These are phyloP conservation scores for Hylyphantes graminicola DNA, from an alignment of 1,140 invertebrate species.

Conservation along the genomic window DNA sequence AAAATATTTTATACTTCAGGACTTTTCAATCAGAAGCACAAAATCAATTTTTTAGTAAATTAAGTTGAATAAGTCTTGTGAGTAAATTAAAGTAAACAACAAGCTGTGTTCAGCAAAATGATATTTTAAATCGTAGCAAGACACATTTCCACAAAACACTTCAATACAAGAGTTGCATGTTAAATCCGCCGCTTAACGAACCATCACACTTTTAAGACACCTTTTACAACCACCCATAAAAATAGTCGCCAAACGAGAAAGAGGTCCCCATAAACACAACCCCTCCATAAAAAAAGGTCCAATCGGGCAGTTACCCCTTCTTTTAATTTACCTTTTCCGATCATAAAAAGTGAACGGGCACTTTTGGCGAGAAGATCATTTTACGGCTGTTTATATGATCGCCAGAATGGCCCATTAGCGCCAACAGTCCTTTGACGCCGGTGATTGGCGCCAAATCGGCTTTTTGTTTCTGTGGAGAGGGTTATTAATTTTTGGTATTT, in stretches of 20 bases:
- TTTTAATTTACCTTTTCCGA: constrained; percentile 49
- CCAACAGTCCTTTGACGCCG: constrained; percentile 40
- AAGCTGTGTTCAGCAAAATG: too few relatives aligned
- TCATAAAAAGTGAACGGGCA: constrained; percentile 28
- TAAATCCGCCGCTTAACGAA: too few relatives aligned
- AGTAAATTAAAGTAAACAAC: too few relatives aligned
- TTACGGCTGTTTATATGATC: constrained; percentile 27
- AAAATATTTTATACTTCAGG: too few relatives aligned
- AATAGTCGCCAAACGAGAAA: constrained; percentile 3
- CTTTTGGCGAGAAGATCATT: constrained; percentile 16
- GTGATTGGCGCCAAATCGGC: constrained; percentile 19
- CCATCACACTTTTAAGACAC: neutral
- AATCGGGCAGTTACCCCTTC: constrained; percentile 1
- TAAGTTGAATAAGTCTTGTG: too few relatives aligned
- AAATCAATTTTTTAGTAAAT: too few relatives aligned
- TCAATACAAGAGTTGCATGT: too few relatives aligned
- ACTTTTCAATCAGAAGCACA: too few relatives aligned
- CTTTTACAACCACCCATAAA: constrained; percentile 18
- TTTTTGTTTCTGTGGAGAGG: neutral
- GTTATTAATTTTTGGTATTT: too few relatives aligned
- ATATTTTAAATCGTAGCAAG: too few relatives aligned
- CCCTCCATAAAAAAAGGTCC: neutral
- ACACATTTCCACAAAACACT: too few relatives aligned
- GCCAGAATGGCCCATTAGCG: constrained; percentile 40
- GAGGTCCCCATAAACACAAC: neutral